Base-by-base conservation (phyloP, 2,888 invertebrate genomes). In the Nymphalis c-album region DNA sequence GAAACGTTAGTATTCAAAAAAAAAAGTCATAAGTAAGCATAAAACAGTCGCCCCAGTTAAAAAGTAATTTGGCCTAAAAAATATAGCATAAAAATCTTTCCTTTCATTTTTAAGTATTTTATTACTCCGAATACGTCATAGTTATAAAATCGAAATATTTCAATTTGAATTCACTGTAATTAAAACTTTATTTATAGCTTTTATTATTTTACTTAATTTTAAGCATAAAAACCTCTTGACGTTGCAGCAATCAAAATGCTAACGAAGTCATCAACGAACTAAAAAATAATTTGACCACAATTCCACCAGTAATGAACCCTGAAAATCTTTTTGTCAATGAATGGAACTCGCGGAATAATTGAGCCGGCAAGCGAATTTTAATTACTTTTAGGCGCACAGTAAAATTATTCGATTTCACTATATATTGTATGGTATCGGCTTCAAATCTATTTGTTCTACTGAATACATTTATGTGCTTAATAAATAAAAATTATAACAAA, bases 281-380 rank as follows among this genome's bases (percentile, higher is more conserved):
- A 60, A 63, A 66, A 63, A 67, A 55, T 61, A 59, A 58, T 67
- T 67, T 58, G 61, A 61, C 67, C 61, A 67, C 48, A 61, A 48
- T 62, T 64, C 51, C 22, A 18, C 47, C 67, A 71, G 65, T 65
- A 71, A 68, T 66, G 65, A 68, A 63, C 60, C 35, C 57, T 46
- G 57, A 68, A 70, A 70, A 57, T 68, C 64, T 65, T 65, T 68
- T 70, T 70, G 58, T 63, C 46, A 40, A 20, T 57, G 60, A 68
- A 68, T 60, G 64, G 63, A 45, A 68, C 53, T 68, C 55, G 48
- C 65, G 63, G 55, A 60, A 63, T 63, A 65, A 70, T 68, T 63
- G 62, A 70, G 55, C 59, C 48, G 55, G 26, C 50, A 62, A 31
- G 51, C 48, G 55, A 63, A 60, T 53, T 70, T 68, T 63, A 70